These are phyloP conservation scores for Trissolcus basalis DNA, from an alignment of 1,140 invertebrate species.

Conservation along the genomic window DNA sequence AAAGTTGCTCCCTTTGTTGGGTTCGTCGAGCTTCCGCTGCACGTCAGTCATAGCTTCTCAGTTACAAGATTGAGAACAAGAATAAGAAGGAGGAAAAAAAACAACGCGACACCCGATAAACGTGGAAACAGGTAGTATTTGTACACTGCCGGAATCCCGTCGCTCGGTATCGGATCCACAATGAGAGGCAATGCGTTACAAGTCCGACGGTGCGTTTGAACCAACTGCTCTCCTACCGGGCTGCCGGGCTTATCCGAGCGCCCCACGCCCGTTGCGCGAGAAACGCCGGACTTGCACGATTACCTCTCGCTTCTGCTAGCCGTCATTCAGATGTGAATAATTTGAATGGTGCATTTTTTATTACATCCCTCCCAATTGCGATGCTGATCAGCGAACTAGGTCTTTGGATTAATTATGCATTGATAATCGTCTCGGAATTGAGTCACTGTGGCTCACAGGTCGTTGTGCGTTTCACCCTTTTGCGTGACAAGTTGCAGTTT, in stretches of 20 bases:
- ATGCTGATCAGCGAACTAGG: constrained; percentile 5
- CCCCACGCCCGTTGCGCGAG: constrained; percentile 62
- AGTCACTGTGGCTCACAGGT: neutral
- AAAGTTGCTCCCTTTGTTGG: constrained; percentile 66
- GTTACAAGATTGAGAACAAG: constrained; percentile 8
- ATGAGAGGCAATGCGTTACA: constrained; percentile 58
- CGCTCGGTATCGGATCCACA: constrained; percentile 23
- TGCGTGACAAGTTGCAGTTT: too few species aligned
- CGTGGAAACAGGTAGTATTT: constrained; percentile 30
- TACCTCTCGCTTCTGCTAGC: constrained; percentile 22
- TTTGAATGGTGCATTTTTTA: constrained; percentile 45
- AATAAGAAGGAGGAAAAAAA: constrained; percentile 64
- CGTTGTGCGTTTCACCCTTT: neutral
- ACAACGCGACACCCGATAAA: constrained; percentile 45
- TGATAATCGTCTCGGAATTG: constrained; percentile 5
- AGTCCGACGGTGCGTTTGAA: constrained; percentile 69
- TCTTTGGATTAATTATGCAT: constrained; percentile 16
- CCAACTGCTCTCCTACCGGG: constrained; percentile 66
- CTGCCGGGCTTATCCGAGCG: constrained; percentile 62
- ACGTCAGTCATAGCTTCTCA: constrained; percentile 75
- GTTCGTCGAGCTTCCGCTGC: constrained; percentile 68
- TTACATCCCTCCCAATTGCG: constrained; percentile 3
- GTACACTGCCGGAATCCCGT: constrained; percentile 25
- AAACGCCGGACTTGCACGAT: constrained; percentile 54
- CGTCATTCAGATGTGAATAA: constrained; percentile 28